phyloP scores from a whole-genome alignment of 2,797 vertebrate species.

The Aplochiton taeniatus region DNA sequence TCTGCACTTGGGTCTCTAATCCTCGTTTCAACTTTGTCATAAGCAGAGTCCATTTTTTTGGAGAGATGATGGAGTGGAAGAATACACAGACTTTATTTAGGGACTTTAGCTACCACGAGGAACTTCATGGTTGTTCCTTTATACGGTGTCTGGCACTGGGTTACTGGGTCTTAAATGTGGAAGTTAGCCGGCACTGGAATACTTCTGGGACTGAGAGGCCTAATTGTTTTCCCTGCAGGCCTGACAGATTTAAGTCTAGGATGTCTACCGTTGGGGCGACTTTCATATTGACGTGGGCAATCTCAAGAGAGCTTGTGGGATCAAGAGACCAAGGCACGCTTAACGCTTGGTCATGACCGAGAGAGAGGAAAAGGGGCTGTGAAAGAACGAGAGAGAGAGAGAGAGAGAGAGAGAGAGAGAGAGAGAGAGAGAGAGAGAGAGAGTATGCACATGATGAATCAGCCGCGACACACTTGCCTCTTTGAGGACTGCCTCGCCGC shows the following conservation, averaged over 20 bases:
- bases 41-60: constrained; percentile 38
- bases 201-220: constrained; percentile 23
- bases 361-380: constrained; percentile 28
- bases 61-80: neutral
- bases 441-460: constrained; percentile 28
- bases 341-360: constrained; percentile 45
- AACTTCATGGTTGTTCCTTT: neutral
- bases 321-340: constrained; percentile 57
- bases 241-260: constrained; percentile 55
- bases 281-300: constrained; percentile 53
- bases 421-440: neutral
- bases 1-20: no score
- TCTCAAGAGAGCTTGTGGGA: constrained; percentile 65
- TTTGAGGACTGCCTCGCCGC: constrained; percentile 49
- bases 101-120: neutral
- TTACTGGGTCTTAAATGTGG: no score
- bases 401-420: constrained; percentile 26
- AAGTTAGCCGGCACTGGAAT: constrained; percentile 19
- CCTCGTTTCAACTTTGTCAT: no score
- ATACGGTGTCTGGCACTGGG: neutral
- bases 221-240: constrained; percentile 52
- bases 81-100: neutral
- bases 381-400: constrained; percentile 22
- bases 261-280: constrained; percentile 45
- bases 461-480: constrained; percentile 47